Evolutionary conservation across 1,140 invertebrate genomes (phyloP), one percentile per base, ranked within the genome.

Genomic region (Schlechtendalia chinensis): DNA sequence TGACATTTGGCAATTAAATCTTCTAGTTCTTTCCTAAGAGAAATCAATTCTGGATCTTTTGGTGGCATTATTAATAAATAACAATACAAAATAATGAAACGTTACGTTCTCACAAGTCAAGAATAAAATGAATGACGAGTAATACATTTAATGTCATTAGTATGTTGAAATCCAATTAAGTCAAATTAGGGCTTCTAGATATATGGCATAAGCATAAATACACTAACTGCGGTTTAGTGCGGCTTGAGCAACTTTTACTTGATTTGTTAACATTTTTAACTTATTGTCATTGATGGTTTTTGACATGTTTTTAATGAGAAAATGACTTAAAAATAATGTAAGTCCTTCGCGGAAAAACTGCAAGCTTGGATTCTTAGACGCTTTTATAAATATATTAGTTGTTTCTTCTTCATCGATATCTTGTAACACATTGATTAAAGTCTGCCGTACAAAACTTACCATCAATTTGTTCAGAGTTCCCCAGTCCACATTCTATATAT

Each of bases 321-420:
- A 95, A 86, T 94, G 92, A 84, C 90, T 91, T 83, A 96, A 90
- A 83, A 96, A 95, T 11, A 95, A 86, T 79, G 89, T 85, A 1
- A 95, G 84, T 81, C 92, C 92, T 86, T 95, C 93, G 65, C 90
- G 87, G 82, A 95, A 91, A 83, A 90, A 86, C 83, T 91, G 89
- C 5, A 94, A 86, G 84, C 93, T 91, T 1, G 90, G 87, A 0
- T 91, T 88, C 61, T 88, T 85, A 0, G 90, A 87, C 72, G 94
- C 89, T 83, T 90, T 88, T 53, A 87, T 84, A 85, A 95, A 95
- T 0, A 91, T 90, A 80, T 89, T 86, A 8, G 89, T 80, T 67
- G 90, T 88, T 0, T 86, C 85, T 82, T 91, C 88, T 82, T 87
- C 85, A 24, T 90, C 86, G 19, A 88, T 86, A 59, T 91, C 87